A percentile compares a stretch with the other conserved stretches of the same genome.
Evolutionary conservation across 1,140 invertebrate genomes (phyloP).

Genomic region (Saxidomus purpurata): DNA sequence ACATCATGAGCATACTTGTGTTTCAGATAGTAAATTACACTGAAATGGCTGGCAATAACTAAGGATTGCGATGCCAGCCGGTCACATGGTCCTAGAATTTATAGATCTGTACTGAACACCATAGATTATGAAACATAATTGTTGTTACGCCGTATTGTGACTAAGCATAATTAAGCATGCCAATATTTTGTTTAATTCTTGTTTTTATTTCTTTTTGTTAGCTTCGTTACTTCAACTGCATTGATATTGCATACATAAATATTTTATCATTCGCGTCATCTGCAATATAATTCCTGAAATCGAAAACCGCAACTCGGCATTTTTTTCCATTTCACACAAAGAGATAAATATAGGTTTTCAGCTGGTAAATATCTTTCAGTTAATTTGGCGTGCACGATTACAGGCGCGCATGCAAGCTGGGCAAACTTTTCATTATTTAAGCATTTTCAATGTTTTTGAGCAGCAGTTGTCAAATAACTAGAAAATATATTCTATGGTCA

Average conservation of each 20-base stretch:
- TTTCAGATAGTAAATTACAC: too few species aligned
- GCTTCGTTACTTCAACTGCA: neutral
- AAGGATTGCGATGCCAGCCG: too few species aligned
- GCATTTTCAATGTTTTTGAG: too few species aligned
- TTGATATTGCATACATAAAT: neutral
- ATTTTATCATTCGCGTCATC: slow-evolving; percentile 15
- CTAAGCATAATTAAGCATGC: neutral
- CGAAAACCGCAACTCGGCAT: neutral
- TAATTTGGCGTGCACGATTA: neutral
- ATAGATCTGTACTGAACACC: too few species aligned
- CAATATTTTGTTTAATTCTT: neutral
- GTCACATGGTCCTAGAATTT: too few species aligned
- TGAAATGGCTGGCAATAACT: too few species aligned
- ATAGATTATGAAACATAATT: too few species aligned
- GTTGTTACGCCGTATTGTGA: too few species aligned
- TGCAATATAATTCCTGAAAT: neutral
- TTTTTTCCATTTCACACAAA: neutral
- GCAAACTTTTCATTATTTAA: neutral
- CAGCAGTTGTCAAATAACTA: too few species aligned
- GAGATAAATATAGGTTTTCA: neutral
- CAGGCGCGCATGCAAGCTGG: neutral
- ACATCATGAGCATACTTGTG: too few species aligned
- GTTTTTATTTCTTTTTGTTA: neutral
- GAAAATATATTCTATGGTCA: too few species aligned
- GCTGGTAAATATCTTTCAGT: neutral